phyloP scores from a whole-genome alignment of 2,797 vertebrate species.

The Arnoldichthys spilopterus region DNA sequence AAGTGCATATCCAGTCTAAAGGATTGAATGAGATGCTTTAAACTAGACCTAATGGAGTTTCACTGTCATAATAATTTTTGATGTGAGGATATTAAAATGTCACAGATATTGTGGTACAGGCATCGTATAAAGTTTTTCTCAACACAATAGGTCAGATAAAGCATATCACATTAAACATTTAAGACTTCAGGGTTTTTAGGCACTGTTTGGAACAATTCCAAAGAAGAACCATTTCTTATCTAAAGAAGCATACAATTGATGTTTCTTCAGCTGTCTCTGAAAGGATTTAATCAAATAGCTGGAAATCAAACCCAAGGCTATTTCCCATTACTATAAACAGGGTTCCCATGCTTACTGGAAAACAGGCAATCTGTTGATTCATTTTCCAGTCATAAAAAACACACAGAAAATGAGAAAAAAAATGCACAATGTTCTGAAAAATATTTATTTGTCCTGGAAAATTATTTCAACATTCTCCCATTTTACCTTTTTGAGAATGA shows the following conservation, averaged over 20 bases:
- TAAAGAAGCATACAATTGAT: no score
- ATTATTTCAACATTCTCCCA: no score
- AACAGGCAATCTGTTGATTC: no score
- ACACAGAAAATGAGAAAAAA: no score
- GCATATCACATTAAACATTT: not conserved
- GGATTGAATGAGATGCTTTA: constrained; percentile 11
- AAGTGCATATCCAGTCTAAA: constrained; percentile 5
- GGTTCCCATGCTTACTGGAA: no score
- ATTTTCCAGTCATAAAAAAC: no score
- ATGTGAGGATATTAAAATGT: constrained; percentile 2
- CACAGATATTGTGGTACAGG: not conserved
- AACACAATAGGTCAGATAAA: not conserved
- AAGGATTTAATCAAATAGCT: not conserved
- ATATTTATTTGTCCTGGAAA: no score
- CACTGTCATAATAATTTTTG: not conserved
- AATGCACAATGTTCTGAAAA: no score
- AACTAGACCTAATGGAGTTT: not conserved
- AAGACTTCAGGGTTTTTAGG: not conserved
- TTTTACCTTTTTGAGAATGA: no score
- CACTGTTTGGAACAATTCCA: not conserved
- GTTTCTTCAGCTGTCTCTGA: no score
- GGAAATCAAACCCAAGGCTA: not conserved
- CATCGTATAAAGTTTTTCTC: not conserved
- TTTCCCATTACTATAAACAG: no score
- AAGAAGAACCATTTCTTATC: no score